phyloP scores from a whole-genome alignment of 1,140 invertebrate species.

The Apis dorsata region DNA sequence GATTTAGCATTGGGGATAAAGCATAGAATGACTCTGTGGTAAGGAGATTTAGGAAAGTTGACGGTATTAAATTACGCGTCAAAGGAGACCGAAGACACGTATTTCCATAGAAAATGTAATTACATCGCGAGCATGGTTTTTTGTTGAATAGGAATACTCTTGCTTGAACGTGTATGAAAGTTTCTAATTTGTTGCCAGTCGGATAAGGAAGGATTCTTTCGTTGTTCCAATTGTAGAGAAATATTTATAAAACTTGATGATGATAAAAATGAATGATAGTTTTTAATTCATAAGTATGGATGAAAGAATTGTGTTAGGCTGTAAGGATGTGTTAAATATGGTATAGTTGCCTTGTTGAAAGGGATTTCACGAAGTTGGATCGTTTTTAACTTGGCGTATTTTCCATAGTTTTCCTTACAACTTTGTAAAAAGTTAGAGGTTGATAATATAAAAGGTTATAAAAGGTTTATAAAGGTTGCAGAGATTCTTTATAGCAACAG shows the following conservation, averaged over 20 bases:
- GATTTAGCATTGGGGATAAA: not conserved
- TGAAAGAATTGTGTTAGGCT: not conserved
- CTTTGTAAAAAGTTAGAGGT: not conserved
- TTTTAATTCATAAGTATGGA: not conserved
- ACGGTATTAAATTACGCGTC: slow-evolving; percentile 12
- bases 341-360: not conserved
- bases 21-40: not conserved
- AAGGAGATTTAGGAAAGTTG: slow-evolving; percentile 1
- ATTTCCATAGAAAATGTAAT: not conserved
- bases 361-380: not conserved
- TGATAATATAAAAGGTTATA: not conserved
- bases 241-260: not conserved
- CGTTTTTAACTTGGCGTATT: not conserved
- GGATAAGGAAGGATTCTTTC: not conserved
- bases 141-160: not conserved
- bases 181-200: not conserved
- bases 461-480: not conserved
- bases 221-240: not conserved
- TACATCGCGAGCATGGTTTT: not conserved
- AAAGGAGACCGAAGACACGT: not conserved
- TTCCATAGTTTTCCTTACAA: too few species aligned
- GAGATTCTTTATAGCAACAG: not conserved
- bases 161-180: not conserved
- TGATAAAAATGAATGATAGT: not conserved
- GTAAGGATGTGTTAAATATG: not conserved